Percentiles rank a stretch among this genome's conserved stretches.
These are phyloP conservation scores for Hippopotamyrus pictus DNA, from an alignment of 2,797 vertebrate genomes.

Conservation along the genomic window DNA sequence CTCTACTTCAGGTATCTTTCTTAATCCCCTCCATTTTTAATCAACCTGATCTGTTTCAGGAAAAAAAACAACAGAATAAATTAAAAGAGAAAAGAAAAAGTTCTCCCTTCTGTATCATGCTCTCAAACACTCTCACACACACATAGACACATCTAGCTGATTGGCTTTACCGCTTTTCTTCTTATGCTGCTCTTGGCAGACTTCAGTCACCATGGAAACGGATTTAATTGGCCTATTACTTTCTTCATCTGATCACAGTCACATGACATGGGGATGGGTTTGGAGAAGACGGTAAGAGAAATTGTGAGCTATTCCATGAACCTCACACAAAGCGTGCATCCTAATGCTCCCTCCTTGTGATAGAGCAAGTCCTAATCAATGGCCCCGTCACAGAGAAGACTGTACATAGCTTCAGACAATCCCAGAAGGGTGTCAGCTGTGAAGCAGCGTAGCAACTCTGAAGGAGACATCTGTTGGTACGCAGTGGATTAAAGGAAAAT, in stretches of 20 bases:
- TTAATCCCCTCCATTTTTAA: constrained; percentile 59
- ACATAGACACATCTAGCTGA: constrained; percentile 17
- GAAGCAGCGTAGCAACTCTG: not conserved
- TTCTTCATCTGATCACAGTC: constrained; percentile 37
- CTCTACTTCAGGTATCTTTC: constrained; percentile 36
- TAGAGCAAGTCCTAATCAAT: not conserved
- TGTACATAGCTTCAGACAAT: not conserved
- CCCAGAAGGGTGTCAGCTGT: not conserved
- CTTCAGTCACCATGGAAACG: constrained; percentile 48
- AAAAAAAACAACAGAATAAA: constrained; percentile 36
- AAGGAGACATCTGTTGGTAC: not conserved
- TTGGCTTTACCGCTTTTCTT: constrained; percentile 28
- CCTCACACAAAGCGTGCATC: not conserved
- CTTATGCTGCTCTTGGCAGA: constrained; percentile 14
- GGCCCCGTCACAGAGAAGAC: constrained; percentile 4
- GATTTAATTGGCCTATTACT: constrained; percentile 44
- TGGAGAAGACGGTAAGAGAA: constrained; percentile 27
- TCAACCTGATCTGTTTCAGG: constrained; percentile 53
- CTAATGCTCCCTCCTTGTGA: not conserved
- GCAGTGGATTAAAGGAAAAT: not conserved
- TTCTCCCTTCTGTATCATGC: not conserved
- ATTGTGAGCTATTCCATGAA: not conserved
- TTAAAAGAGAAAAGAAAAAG: constrained; percentile 26
- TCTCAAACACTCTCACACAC: not conserved
- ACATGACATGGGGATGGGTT: constrained; percentile 24